Evolutionary conservation across 2,113 vertebrate genomes (phyloP), one percentile per base, ranked within the genome.

Genomic region (Aptenodytes patagonicus): DNA sequence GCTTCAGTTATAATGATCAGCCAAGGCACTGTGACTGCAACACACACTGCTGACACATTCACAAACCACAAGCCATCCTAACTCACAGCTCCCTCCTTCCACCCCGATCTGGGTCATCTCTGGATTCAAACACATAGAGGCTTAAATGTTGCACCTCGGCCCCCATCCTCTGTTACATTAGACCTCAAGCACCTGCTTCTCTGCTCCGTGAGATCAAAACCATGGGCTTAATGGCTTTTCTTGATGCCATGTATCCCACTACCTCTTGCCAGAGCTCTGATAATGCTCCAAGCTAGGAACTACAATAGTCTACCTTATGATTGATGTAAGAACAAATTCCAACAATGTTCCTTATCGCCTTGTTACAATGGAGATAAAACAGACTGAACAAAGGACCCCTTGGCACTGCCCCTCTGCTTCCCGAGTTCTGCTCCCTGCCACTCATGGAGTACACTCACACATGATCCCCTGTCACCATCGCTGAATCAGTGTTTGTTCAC

Each of bases 81-180:
- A 17, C 15, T 47, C 62, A 42, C 65, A 73, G 46, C 21, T 71
- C 36, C 32, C 42, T 78, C 28, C 44, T 28, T 44, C 17, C 24
- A 29, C 6, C 38, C 8, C 0, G 0, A 2, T 3, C 25, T 32
- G 38, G 38, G 29, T 42, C 42, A 72, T 7, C 52, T 75, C 64
- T 49, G 60, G 28, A 17, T 14, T 54, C 54, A 58, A 7, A 87
- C 34, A 26, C 28, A 11, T 1, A 3, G 13, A 16, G 57, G 47
- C 38, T 49, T 51, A 52, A 62, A 22, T 11, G 42, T 2, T 60
- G 64, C 28, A 29, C 28, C 32, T 71, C 42, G 51, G 49, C 10
- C 24, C 66, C 58, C 51, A 28, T 20, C 17, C 28, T 42, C n/a
- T 51, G 54, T 29, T 29, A 12, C 42, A 10, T 31, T 17, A 38